These are phyloP conservation scores for Mus spicilegus DNA, from an alignment of 2,113 vertebrate species.

Conservation along the genomic window DNA sequence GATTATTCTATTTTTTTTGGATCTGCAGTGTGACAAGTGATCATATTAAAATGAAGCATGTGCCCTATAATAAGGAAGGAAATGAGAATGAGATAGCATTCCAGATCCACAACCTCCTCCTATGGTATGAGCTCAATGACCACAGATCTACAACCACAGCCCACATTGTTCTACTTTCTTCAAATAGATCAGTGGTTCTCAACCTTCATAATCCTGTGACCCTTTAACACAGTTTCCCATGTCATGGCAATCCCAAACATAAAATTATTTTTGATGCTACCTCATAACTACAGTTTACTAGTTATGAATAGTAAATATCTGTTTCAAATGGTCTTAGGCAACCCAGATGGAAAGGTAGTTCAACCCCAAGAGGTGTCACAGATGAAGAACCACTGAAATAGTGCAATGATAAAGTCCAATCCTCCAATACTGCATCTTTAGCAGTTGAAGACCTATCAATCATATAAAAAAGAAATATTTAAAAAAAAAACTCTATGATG, in stretches of 20 bases:
- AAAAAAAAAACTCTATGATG: background rate
- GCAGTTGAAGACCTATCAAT: background rate
- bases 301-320: background rate
- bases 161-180: background rate
- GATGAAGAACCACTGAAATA: background rate
- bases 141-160: background rate
- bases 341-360: background rate
- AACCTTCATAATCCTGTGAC: background rate
- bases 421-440: background rate
- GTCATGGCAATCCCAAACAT: background rate
- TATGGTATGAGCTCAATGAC: background rate
- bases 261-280: background rate
- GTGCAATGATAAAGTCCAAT: background rate
- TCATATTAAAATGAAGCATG: background rate
- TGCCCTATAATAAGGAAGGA: background rate
- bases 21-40: background rate
- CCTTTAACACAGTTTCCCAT: background rate
- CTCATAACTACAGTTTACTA: background rate
- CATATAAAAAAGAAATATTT: background rate
- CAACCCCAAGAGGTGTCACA: background rate
- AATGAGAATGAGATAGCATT: background rate
- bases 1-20: background rate
- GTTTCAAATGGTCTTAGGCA: background rate
- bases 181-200: background rate
- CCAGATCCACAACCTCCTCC: background rate